Conservation (phyloP, 2,888 invertebrate genomes). For the Biston stratarius region DNA sequence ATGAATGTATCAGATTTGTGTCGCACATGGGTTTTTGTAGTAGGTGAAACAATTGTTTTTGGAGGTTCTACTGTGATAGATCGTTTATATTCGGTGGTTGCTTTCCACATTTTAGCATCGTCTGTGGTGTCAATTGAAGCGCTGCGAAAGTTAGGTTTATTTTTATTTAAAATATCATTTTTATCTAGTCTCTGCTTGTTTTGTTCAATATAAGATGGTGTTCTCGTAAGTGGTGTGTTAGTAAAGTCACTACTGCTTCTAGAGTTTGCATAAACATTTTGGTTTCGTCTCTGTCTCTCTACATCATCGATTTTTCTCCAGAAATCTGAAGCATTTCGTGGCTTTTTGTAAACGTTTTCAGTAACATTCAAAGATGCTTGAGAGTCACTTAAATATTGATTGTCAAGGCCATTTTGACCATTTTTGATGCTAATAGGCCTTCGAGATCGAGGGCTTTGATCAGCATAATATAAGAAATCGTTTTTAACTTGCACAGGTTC, state of each 20-base stretch:
- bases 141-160: slow-evolving; percentile 61
- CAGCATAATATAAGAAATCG: slow-evolving; percentile 89
- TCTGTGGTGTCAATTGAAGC: slow-evolving; percentile 71
- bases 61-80: slow-evolving; percentile 74
- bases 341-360: slow-evolving; percentile 69
- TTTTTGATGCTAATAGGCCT: slow-evolving; percentile 90
- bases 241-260: slow-evolving; percentile 76
- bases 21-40: slow-evolving; percentile 73
- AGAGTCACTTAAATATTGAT: slow-evolving; percentile 83
- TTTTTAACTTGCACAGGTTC: slow-evolving; percentile 75
- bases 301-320: slow-evolving; percentile 88
- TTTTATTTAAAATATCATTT: slow-evolving; percentile 67
- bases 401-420: slow-evolving; percentile 75
- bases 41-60: slow-evolving; percentile 67
- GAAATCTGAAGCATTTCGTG: slow-evolving; percentile 87
- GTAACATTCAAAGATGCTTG: slow-evolving; percentile 71
- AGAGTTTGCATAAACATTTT: slow-evolving; percentile 66
- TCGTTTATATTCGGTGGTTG: slow-evolving; percentile 80
- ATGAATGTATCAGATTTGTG: slow-evolving; percentile 81
- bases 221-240: slow-evolving; percentile 60
- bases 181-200: slow-evolving; percentile 59
- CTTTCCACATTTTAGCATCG: slow-evolving; percentile 80
- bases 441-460: slow-evolving; percentile 90
- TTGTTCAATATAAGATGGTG: slow-evolving; percentile 59
- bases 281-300: slow-evolving; percentile 74